Conservation (phyloP, 2,113 vertebrate genomes). For the Ciconia stormi region DNA sequence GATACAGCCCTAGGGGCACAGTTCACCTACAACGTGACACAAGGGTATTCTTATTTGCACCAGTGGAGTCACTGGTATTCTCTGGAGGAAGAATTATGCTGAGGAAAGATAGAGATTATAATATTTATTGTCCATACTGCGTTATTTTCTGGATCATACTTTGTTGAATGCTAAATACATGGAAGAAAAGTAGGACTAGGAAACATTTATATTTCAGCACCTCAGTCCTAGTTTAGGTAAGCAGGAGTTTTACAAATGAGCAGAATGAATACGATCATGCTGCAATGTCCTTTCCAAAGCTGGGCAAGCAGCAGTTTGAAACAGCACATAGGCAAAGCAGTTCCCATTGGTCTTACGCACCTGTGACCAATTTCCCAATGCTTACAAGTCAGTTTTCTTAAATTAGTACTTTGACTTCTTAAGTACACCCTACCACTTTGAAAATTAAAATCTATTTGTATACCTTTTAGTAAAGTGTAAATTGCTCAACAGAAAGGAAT, state of each 20-base stretch:
- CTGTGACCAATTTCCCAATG: not conserved
- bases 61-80: not conserved
- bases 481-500: not conserved
- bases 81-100: not conserved
- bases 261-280: not conserved
- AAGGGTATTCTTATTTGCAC: not conserved
- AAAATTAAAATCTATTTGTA: not conserved
- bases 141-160: not conserved
- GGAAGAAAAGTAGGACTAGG: not conserved
- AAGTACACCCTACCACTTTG: not conserved
- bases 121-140: not conserved
- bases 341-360: not conserved
- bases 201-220: not conserved
- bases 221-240: not conserved
- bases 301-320: not conserved
- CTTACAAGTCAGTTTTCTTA: not conserved
- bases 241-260: not conserved
- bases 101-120: not conserved
- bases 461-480: constrained; percentile 5
- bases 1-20: not conserved
- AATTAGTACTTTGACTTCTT: not conserved
- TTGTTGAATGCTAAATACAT: not conserved
- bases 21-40: not conserved
- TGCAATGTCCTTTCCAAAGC: not conserved
- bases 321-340: not conserved